A percentile compares a stretch with the other conserved stretches of the same genome.
phyloP scores from a whole-genome alignment of 2,888 invertebrate species.

The Aleiodes alternator region DNA sequence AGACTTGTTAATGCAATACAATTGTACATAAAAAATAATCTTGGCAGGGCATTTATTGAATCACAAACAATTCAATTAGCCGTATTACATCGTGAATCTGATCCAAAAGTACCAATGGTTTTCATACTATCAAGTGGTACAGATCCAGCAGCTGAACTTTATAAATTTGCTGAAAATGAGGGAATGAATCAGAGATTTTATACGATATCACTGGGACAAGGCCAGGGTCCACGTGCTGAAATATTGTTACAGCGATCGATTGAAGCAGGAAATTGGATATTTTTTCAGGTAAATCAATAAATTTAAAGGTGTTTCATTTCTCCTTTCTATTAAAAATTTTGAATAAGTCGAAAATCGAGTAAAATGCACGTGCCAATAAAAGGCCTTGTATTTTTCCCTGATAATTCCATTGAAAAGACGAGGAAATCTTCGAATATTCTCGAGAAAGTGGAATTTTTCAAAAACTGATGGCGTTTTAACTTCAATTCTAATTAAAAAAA shows the following conservation, averaged over 20 bases:
- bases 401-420: too few relatives aligned
- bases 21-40: conserved; percentile 81
- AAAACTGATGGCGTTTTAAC: too few relatives aligned
- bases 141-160: conserved; percentile 89
- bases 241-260: conserved; percentile 84
- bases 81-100: conserved; percentile 88
- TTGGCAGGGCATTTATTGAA: conserved; percentile 88
- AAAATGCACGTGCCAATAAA: too few relatives aligned
- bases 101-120: conserved; percentile 86
- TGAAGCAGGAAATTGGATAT: conserved; percentile 91
- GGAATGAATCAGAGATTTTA: conserved; percentile 85
- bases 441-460: too few relatives aligned
- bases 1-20: conserved; percentile 89
- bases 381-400: too few relatives aligned
- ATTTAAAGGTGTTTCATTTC: too few relatives aligned
- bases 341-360: too few relatives aligned
- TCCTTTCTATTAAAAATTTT: too few relatives aligned
- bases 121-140: conserved; percentile 94
- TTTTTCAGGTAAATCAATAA: conserved; percentile 81
- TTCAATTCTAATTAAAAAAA: too few relatives aligned
- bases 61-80: conserved; percentile 91
- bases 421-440: too few relatives aligned
- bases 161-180: conserved; percentile 90
- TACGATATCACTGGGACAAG: conserved; percentile 92
- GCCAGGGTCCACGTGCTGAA: conserved; percentile 91